Conservation (phyloP, 2,888 invertebrate species). For the Dolichopus griseipennis region DNA sequence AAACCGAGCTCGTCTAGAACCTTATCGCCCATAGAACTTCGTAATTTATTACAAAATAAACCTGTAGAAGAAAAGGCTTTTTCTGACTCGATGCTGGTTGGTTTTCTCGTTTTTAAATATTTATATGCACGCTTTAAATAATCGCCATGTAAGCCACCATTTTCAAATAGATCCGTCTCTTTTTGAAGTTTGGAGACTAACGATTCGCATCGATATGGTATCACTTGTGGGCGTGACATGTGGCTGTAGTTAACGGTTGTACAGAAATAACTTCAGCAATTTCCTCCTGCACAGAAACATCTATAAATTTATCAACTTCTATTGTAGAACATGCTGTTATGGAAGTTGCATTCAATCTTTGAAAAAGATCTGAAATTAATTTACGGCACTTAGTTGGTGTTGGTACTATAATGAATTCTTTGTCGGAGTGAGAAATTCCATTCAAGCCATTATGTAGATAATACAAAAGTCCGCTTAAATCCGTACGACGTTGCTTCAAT, state of each 20-base stretch:
- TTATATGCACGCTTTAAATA: slow-evolving; percentile 11
- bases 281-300: slow-evolving; percentile 9
- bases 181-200: slow-evolving; percentile 12
- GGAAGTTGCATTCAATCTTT: slow-evolving; percentile 12
- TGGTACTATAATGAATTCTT: slow-evolving; percentile 12
- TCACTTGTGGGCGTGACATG: slow-evolving; percentile 8
- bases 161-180: slow-evolving; percentile 13
- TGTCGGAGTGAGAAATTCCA: slow-evolving; percentile 8
- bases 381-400: slow-evolving; percentile 12
- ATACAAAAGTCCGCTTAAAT: slow-evolving; percentile 11
- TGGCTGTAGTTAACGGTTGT: slow-evolving; percentile 9
- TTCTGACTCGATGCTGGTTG: slow-evolving; percentile 14
- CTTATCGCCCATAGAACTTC: no score
- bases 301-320: slow-evolving; percentile 8
- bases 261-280: slow-evolving; percentile 9
- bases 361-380: slow-evolving; percentile 11
- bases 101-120: slow-evolving; percentile 8
- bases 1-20: slow-evolving; percentile 5
- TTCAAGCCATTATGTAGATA: slow-evolving; percentile 9
- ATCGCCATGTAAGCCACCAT: slow-evolving; percentile 9
- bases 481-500: slow-evolving; percentile 8
- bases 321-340: slow-evolving; percentile 10
- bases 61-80: slow-evolving; percentile 13
- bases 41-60: neutral
- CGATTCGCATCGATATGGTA: slow-evolving; percentile 7